Evolutionary conservation across 2,888 invertebrate species (phyloP).

Genomic region (Chalcosyrphus nemorum): DNA sequence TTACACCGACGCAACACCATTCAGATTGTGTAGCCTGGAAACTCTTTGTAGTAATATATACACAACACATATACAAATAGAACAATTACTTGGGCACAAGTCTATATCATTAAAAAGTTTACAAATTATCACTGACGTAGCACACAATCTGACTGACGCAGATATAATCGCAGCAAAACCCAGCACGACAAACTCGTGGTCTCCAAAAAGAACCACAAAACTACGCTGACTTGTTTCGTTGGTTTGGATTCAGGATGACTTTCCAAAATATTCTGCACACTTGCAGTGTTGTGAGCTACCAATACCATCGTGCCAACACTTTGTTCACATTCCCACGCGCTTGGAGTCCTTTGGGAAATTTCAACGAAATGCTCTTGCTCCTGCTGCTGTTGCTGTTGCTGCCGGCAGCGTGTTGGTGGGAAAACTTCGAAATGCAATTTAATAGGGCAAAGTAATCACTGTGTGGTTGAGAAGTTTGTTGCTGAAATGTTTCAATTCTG

Average conservation of each 20-base stretch:
- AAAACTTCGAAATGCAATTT: constrained; percentile 70
- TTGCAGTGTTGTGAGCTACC: constrained; percentile 39
- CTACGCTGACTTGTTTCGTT: constrained; percentile 58
- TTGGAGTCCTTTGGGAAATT: constrained; percentile 57
- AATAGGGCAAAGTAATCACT: constrained; percentile 69
- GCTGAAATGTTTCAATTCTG: constrained; percentile 64
- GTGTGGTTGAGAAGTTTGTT: constrained; percentile 65
- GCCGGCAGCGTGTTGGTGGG: neutral
- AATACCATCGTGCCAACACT: constrained; percentile 33
- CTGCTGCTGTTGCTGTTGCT: neutral
- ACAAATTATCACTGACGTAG: constrained; percentile 35
- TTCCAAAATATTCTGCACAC: constrained; percentile 11
- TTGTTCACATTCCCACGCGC: constrained; percentile 22
- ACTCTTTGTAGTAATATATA: neutral
- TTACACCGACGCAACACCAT: neutral
- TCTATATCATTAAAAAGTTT: constrained; percentile 48
- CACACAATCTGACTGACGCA: constrained; percentile 41
- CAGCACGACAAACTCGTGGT: constrained; percentile 53
- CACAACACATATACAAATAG: neutral
- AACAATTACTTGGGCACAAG: constrained; percentile 6
- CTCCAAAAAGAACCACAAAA: constrained; percentile 35
- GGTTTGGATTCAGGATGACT: constrained; percentile 39
- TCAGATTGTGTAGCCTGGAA: neutral
- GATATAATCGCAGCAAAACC: constrained; percentile 55
- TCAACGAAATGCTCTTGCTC: constrained; percentile 47